Percentiles rank a stretch among this genome's conserved stretches.
These are phyloP conservation scores for Centrocercus urophasianus DNA, from an alignment of 2,113 vertebrate genomes.

Conservation along the genomic window DNA sequence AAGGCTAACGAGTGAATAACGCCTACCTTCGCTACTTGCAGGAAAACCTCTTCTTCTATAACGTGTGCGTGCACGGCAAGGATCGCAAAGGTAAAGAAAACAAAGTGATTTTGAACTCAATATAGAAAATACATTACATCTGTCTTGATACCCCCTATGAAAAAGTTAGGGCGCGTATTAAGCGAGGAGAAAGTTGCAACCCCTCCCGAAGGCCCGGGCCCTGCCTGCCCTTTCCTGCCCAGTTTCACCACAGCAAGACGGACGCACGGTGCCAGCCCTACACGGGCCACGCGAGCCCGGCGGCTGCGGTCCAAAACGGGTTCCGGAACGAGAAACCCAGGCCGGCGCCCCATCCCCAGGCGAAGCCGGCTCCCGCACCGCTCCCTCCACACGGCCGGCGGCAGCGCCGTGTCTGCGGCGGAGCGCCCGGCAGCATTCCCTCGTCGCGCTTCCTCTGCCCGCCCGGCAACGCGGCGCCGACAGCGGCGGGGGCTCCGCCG, in stretches of 20 bases:
- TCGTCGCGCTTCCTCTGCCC: rapidly evolving
- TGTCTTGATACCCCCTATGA: not conserved
- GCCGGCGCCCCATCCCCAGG: no score
- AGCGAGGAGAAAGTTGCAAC: constrained; percentile 21
- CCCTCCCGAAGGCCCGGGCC: not conserved
- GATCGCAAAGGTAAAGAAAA: not conserved
- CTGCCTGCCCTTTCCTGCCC: constrained; percentile 10
- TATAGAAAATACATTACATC: no score
- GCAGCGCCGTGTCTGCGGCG: not conserved
- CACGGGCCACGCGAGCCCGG: no score
- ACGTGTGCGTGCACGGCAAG: rapidly evolving
- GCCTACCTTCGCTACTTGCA: not conserved
- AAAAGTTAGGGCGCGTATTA: not conserved
- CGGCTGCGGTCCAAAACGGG: not conserved
- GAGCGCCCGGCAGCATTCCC: constrained; percentile 16
- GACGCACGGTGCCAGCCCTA: no score
- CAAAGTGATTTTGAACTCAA: no score
- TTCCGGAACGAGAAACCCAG: no score
- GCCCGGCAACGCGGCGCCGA: no score
- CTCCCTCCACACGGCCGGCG: not conserved
- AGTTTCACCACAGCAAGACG: not conserved
- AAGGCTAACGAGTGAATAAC: not conserved
- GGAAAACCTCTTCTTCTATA: not conserved
- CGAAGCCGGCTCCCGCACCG: no score
- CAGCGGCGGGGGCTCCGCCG: no score